phyloP scores from a whole-genome alignment of 2,113 vertebrate species.

The Ivindomyrus marchei region DNA sequence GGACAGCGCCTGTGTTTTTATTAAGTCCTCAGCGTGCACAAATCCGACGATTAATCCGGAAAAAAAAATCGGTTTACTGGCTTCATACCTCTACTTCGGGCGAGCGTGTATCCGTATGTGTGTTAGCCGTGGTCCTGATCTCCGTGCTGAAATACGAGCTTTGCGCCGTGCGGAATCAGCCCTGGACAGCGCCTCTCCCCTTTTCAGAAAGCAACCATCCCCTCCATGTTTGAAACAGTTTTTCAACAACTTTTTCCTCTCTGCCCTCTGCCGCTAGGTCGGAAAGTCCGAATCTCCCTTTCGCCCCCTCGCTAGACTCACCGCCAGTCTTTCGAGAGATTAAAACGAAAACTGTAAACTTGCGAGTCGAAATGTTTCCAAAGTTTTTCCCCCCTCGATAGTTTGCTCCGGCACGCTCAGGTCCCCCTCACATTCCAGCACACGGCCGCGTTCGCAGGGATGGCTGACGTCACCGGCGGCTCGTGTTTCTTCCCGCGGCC shows the following conservation, averaged over 20 bases:
- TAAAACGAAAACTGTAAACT: neutral
- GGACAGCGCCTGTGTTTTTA: neutral
- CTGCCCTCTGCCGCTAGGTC: neutral
- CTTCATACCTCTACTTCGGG: neutral
- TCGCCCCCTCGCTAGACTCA: slow-evolving; percentile 19
- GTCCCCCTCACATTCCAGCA: slow-evolving; percentile 77
- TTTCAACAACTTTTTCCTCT: slow-evolving; percentile 30
- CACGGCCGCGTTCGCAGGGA: slow-evolving; percentile 53
- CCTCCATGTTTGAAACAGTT: slow-evolving; percentile 59
- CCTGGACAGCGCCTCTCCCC: slow-evolving; percentile 77
- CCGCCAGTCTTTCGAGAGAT: slow-evolving; percentile 6
- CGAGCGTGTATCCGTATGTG: slow-evolving; percentile 25
- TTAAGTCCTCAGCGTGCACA: neutral
- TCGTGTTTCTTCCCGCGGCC: neutral
- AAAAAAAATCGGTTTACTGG: neutral
- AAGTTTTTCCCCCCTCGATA: slow-evolving; percentile 13
- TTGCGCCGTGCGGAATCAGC: slow-evolving; percentile 60
- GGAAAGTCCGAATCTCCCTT: neutral
- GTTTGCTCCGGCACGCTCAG: slow-evolving; percentile 46
- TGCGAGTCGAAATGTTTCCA: neutral
- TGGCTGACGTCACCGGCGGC: slow-evolving; percentile 51
- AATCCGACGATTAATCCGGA: too few relatives aligned
- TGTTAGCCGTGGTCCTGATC: slow-evolving; percentile 64
- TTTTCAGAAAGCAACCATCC: slow-evolving; percentile 40
- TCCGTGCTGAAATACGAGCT: slow-evolving; percentile 46